A percentile compares a stretch with the other conserved stretches of the same genome.
Conservation (phyloP, 2,113 vertebrate species). For the Psammodynastes pulverulentus region DNA sequence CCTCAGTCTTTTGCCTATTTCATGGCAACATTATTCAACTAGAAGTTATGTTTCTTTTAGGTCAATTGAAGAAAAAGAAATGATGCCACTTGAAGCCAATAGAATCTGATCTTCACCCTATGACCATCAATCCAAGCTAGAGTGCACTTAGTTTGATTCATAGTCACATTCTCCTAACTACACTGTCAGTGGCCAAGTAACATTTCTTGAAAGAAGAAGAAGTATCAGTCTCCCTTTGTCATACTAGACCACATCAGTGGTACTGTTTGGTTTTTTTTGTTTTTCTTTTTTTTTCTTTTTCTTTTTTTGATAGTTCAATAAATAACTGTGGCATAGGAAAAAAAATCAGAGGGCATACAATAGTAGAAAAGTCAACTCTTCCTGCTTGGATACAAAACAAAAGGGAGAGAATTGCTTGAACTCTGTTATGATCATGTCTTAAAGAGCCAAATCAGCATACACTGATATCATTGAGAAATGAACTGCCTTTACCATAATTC, state of each 20-base stretch:
- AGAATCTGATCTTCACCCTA: background rate
- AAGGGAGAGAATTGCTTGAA: background rate
- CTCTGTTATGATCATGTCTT: background rate
- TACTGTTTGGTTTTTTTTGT: too few relatives aligned
- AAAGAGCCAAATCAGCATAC: background rate
- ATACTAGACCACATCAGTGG: background rate
- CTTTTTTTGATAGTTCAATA: constrained; percentile 9
- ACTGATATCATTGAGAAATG: background rate
- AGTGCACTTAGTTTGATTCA: background rate
- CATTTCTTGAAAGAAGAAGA: constrained; percentile 8
- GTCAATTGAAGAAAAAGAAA: background rate
- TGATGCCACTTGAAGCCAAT: background rate
- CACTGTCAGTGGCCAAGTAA: background rate
- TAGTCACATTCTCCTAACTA: background rate
- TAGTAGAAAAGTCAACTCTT: background rate
- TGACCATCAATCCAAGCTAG: background rate
- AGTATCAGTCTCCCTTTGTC: background rate
- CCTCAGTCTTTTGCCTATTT: background rate
- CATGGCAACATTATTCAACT: background rate
- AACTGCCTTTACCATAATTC: background rate
- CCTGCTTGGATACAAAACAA: background rate
- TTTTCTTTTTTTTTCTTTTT: too few relatives aligned
- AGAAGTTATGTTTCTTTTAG: background rate
- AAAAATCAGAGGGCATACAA: background rate
- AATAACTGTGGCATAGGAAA: background rate